Evolutionary conservation across 2,888 invertebrate genomes (phyloP).

Genomic region (Lucinisca nassula): DNA sequence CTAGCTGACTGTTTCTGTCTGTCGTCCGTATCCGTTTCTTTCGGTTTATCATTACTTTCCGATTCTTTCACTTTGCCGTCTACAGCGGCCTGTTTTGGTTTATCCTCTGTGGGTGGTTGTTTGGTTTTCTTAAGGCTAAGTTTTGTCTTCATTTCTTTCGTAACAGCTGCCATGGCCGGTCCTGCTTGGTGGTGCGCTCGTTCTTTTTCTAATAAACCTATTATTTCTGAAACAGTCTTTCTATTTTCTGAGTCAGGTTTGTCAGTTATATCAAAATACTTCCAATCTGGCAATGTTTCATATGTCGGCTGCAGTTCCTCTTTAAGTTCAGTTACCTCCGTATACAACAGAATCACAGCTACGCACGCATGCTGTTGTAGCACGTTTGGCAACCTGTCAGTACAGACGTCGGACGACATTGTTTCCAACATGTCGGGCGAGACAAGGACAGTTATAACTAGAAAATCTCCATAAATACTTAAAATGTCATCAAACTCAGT

Average conservation of each 20-base stretch:
- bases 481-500: not conserved
- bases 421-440: conserved; percentile 51
- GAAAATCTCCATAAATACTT: not conserved
- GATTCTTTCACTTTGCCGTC: no score
- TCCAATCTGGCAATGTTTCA: conserved; percentile 25
- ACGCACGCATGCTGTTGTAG: conserved; percentile 30
- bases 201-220: conserved; percentile 36
- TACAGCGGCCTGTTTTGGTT: no score
- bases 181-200: not conserved
- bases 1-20: not conserved
- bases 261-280: conserved; percentile 24
- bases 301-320: conserved; percentile 23
- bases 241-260: conserved; percentile 24
- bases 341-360: conserved; percentile 43
- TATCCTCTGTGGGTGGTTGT: not conserved
- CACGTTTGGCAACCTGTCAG: not conserved
- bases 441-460: conserved; percentile 31
- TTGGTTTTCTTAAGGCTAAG: no score
- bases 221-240: conserved; percentile 37
- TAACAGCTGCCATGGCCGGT: not conserved
- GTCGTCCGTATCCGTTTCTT: no score
- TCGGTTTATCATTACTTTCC: no score
- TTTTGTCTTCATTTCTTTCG: no score
- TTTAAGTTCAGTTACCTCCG: conserved; percentile 5
- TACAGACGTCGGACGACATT: conserved; percentile 19